phyloP scores from a whole-genome alignment of 2,888 invertebrate genomes.

The Pimpla rufipes region DNA sequence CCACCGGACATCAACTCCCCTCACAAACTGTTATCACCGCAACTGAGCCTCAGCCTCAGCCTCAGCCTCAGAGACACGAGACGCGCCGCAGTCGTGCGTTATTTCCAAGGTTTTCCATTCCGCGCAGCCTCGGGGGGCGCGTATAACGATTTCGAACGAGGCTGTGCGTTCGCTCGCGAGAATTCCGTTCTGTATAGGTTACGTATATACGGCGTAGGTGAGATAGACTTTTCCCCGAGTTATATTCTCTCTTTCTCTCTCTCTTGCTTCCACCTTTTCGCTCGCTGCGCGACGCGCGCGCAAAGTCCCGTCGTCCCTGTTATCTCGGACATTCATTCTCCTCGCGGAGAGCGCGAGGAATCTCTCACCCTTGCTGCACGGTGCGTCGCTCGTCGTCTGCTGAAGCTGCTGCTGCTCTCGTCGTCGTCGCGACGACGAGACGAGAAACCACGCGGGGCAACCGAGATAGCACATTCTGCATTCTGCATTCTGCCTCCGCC shows the following conservation, averaged over 20 bases:
- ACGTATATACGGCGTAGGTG: background rate
- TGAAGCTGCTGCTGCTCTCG: background rate
- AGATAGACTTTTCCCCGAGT: slow-evolving; percentile 46
- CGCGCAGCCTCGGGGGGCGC: background rate
- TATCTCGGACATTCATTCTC: slow-evolving; percentile 78
- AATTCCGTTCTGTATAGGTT: slow-evolving; percentile 35
- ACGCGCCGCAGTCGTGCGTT: background rate
- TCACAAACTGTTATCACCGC: slow-evolving; percentile 23
- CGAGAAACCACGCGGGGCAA: slow-evolving; percentile 45
- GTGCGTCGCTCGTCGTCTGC: slow-evolving; percentile 55
- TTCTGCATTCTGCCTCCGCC: slow-evolving; percentile 52
- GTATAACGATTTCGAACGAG: slow-evolving; percentile 2
- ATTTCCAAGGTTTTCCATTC: slow-evolving; percentile 15
- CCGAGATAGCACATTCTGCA: slow-evolving; percentile 62
- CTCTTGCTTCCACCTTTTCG: slow-evolving; percentile 38
- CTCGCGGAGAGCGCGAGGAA: slow-evolving; percentile 42
- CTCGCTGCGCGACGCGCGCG: slow-evolving; percentile 1
- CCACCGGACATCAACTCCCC: slow-evolving; percentile 26
- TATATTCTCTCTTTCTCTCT: too few species aligned
- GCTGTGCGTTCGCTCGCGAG: background rate
- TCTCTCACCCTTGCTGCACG: slow-evolving; percentile 55
- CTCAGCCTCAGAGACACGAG: background rate
- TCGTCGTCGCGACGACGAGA: slow-evolving; percentile 17
- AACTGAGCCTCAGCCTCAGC: background rate
- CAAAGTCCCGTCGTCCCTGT: slow-evolving; percentile 65